Base-by-base conservation (phyloP, 2,888 invertebrate species). In the Cataglyphis albicans region DNA sequence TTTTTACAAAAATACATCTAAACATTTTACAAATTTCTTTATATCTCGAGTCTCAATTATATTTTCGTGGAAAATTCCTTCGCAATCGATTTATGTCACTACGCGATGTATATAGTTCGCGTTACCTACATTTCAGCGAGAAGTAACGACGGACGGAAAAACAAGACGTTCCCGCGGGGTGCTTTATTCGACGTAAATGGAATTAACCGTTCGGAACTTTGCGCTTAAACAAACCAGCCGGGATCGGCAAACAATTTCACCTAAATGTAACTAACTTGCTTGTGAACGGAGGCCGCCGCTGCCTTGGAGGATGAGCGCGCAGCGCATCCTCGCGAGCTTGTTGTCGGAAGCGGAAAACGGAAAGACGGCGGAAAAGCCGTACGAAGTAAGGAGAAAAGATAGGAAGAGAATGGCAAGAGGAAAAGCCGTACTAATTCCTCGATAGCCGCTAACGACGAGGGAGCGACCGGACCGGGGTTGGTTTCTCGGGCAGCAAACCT, bases 191-290 rank as follows among this genome's bases (percentile, higher is more conserved):
- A 83, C 87, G 86, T 85, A 91, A 91, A 91, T 92, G 91, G 87
- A 90, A 91, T 92, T 91, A 92, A 91, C 90, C 88, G 90, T 88
- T 88, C 84, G 89, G 88, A 90, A 90, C 88, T 90, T 86, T 84
- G 88, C 87, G 88, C 91, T 90, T 88, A 90, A 92, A 90, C 90
- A 90, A 90, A 90, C 90, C 87, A 82, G 82, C 85, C 85, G 84
- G 84, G 81, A 83, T 78, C 64, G 68, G 83, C 90, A 90, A 91
- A 90, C 87, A 91, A 88, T 91, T 88, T 86, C 84, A 41, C 57
- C 59, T 76, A 86, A 85, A 89, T 82, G 88, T 84, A 86, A 90
- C 85, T 89, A 87, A 87, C 83, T 76, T 57, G 81, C 48, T 63
- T 10, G 63, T 7, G 52, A 57, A 48, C 41, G 41, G 64, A 48